Percentiles rank a stretch among this genome's conserved stretches.
These are phyloP conservation scores for Megalops cyprinoides DNA, from an alignment of 2,797 vertebrate genomes.

Conservation along the genomic window DNA sequence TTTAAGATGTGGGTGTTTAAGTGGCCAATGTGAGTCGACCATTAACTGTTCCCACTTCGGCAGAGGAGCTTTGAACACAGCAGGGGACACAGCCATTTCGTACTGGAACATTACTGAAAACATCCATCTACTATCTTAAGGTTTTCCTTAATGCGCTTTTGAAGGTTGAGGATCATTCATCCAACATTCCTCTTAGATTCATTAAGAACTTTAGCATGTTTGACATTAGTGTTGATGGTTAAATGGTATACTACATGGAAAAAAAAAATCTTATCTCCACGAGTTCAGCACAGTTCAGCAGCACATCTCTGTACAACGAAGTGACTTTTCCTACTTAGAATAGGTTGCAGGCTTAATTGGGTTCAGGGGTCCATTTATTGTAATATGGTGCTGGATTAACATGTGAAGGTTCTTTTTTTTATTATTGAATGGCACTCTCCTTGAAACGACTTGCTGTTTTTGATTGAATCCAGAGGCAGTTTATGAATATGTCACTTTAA, in stretches of 20 bases:
- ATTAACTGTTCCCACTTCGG: neutral
- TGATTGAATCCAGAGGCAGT: neutral
- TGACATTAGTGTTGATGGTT: neutral
- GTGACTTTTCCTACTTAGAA: too few relatives aligned
- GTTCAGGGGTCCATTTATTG: too few relatives aligned
- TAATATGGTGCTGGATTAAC: neutral
- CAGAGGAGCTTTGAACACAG: neutral
- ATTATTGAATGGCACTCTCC: neutral
- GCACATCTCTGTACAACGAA: too few relatives aligned
- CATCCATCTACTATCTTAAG: neutral
- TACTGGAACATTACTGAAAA: neutral
- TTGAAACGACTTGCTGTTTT: constrained; percentile 16
- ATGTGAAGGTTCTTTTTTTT: neutral
- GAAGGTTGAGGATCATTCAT: constrained; percentile 1
- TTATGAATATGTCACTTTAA: constrained; percentile 18
- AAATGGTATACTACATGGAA: neutral
- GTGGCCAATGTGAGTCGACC: neutral
- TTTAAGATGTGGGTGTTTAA: neutral
- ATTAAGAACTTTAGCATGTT: neutral
- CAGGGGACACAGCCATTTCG: neutral
- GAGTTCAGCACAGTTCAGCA: neutral
- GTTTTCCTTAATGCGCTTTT: neutral
- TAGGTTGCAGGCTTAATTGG: too few relatives aligned
- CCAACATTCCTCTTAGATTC: neutral
- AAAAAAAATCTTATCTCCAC: too few relatives aligned